Evolutionary conservation across 2,888 invertebrate species (phyloP).

Genomic region (Psylliodes chrysocephalus): DNA sequence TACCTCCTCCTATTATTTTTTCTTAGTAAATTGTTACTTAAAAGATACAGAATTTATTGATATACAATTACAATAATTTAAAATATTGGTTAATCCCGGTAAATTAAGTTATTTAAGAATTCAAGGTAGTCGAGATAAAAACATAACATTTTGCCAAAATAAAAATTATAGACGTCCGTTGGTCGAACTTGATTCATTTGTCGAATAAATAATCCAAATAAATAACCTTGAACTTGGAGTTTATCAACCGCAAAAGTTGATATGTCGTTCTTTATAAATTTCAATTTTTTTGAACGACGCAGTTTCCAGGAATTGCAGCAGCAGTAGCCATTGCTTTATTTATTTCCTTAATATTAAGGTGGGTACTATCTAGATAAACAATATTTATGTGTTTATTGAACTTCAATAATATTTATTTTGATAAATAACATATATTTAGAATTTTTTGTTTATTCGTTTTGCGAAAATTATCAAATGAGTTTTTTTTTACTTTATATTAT

Average conservation of each 20-base stretch:
- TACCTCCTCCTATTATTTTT: too few relatives aligned
- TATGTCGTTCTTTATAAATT: conserved; percentile 8
- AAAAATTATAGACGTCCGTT: conserved; percentile 35
- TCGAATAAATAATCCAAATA: conserved; percentile 36
- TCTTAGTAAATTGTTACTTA: too few relatives aligned
- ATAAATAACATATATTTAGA: too few relatives aligned
- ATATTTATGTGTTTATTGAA: neutral
- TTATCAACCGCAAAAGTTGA: conserved; percentile 60
- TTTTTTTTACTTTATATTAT: too few relatives aligned
- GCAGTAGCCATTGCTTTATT: conserved; percentile 7
- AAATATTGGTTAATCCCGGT: conserved; percentile 25
- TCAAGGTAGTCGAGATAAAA: conserved; percentile 38
- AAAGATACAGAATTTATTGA: too few relatives aligned
- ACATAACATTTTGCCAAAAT: conserved; percentile 37
- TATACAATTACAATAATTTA: too few relatives aligned
- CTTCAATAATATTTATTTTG: neutral
- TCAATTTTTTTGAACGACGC: conserved; percentile 16
- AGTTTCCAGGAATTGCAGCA: conserved; percentile 13
- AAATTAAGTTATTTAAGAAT: conserved; percentile 35
- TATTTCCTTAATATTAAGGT: neutral
- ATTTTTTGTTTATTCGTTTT: too few relatives aligned
- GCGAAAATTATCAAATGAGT: too few relatives aligned
- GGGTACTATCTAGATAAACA: neutral
- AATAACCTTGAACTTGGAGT: conserved; percentile 62
- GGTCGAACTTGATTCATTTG: neutral